Evolutionary conservation across 1,140 invertebrate species (phyloP), one percentile per base, ranked within the genome.

Genomic region (Sweltsa coloradensis): DNA sequence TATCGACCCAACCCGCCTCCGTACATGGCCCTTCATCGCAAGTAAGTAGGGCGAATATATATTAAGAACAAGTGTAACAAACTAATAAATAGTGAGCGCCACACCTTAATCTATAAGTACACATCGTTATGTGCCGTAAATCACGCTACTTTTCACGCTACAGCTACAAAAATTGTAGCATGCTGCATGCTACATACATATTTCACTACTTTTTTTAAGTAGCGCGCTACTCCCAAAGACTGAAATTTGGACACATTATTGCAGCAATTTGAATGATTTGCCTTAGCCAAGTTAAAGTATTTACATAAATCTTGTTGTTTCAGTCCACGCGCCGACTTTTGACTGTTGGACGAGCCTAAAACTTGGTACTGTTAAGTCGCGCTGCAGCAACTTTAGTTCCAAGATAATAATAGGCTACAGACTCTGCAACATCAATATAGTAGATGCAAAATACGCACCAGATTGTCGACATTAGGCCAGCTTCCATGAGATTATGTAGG

Each of bases 341-440:
- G 43, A 45, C 43, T 45, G 23, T 11, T 27, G 27, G 18, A 45
- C 6, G 43, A 45, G 19, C 25, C 29, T n/a, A 45, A 45, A 26
- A 45, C 43, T 36, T 45, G 43, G 43, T 45, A 45, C 27, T 45
- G 43, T 31, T 45, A 13, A 45, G n/a, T n/a, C n/a, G n/a, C n/a
- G n/a, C n/a, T n/a, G n/a, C n/a, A n/a, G n/a, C n/a, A n/a, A n/a
- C n/a, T n/a, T n/a, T n/a, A n/a, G n/a, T n/a, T n/a, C n/a, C n/a
- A n/a, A n/a, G n/a, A n/a, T n/a, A n/a, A n/a, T n/a, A n/a, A n/a
- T n/a, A n/a, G n/a, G n/a, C n/a, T n/a, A n/a, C n/a, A n/a, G n/a
- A n/a, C n/a, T n/a, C n/a, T n/a, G n/a, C n/a, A n/a, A n/a, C n/a
- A n/a, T n/a, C n/a, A n/a, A n/a, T n/a, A n/a, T n/a, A n/a, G n/a